Evolutionary conservation across 2,113 vertebrate species (phyloP), one percentile per base, ranked within the genome.

Genomic region (Tachysurus fulvidraco): DNA sequence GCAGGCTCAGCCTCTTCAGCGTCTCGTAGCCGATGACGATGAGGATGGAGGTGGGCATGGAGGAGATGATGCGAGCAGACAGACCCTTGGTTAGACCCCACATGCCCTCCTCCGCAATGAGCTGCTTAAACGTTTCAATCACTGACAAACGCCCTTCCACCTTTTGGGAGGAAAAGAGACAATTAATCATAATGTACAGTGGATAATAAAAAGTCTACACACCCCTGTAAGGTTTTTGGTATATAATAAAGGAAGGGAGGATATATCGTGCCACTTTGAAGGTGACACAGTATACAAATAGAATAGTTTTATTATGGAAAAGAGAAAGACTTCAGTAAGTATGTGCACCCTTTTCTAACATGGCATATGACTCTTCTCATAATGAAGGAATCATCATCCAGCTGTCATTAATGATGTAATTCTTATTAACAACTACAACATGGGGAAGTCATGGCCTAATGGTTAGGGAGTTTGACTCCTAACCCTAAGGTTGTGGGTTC

Each of bases 21-120:
- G 97, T 98, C 90, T 99, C 98, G 0, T 99, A 99, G 0, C 98
- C 98, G 64, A 99, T 96, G 88, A 99, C 98, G 0, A 99, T 97
- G 92, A 98, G 95, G 0, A 99, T 95, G 78, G 97, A 97, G 6
- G 98, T 98, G 6, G 98, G 98, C 0, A 93, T 95, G 86, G 97
- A 95, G 0, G 98, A 97, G 83, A 99, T 96, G 93, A 99, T 96
- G 62, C 98, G 96, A 21, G 98, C 98, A 0, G 98, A 99, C 23
- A 99, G 95, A 3, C 98, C 98, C 89, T 99, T 99, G 6, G 96
- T 97, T 90, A 99, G 93, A 10, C 96, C 96, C 95, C 96, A 95
- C 9, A 94, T 90, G 0, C 98, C 98, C 86, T 99, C 98, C 89
- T 99, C 98, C 0, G 94, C 96, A 90, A 99, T 88, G 44, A 99